Evolutionary conservation across 2,113 vertebrate species (phyloP).

Genomic region (Pipra filicauda): DNA sequence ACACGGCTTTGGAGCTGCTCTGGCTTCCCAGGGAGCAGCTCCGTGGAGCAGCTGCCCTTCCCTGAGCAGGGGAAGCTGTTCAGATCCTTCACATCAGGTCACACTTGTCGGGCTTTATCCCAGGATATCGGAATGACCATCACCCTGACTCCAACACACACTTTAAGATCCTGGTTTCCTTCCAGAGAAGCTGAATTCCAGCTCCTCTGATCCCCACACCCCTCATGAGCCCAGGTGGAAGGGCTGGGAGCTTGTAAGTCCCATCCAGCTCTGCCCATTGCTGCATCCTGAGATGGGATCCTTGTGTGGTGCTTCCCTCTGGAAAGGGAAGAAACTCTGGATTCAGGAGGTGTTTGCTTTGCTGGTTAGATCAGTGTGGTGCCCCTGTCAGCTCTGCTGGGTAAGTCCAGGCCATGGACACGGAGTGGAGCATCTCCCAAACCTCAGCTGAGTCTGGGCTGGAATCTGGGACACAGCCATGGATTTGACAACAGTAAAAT

Average conservation of each 20-base stretch:
- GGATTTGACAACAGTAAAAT: neutral
- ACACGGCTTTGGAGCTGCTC: neutral
- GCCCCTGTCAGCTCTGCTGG: neutral
- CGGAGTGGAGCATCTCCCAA: neutral
- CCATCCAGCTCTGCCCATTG: accelerated
- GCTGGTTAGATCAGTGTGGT: neutral
- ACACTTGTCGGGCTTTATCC: accelerated
- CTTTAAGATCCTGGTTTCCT: neutral
- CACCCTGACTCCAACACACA: accelerated
- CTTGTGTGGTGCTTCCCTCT: neutral
- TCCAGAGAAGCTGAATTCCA: neutral
- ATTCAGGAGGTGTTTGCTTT: accelerated
- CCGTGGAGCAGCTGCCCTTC: accelerated
- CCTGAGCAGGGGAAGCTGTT: neutral
- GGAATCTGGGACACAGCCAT: neutral
- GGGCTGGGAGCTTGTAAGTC: neutral
- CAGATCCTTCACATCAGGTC: neutral
- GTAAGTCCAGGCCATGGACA: neutral
- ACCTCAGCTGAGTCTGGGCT: neutral
- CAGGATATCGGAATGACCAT: accelerated
- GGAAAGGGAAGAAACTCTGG: accelerated
- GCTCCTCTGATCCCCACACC: neutral
- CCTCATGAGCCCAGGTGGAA: neutral
- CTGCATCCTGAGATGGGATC: neutral
- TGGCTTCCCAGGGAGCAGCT: neutral